A percentile compares a stretch with the other conserved stretches of the same genome.
phyloP scores from a whole-genome alignment of 2,113 vertebrate genomes.

The Ploceus nigricollis region DNA sequence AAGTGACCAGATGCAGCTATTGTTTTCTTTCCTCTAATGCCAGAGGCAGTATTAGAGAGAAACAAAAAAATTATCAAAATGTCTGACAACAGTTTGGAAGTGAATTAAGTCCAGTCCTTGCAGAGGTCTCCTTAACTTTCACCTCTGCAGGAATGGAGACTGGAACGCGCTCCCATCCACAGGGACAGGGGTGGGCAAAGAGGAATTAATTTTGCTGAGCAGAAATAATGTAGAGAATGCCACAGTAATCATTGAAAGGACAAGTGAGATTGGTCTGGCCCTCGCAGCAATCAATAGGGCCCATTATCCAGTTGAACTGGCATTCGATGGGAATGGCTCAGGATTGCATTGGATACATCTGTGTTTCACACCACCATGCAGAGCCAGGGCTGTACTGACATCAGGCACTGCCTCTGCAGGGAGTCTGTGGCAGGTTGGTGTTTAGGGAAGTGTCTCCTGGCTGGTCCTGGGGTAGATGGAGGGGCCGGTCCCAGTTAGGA shows the following conservation, averaged over 20 bases:
- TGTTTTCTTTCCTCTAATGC: conserved; percentile 51
- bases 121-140: background rate
- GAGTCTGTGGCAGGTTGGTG: background rate
- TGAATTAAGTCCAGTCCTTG: background rate
- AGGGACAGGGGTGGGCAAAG: background rate
- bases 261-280: conserved; percentile 21
- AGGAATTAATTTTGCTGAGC: conserved; percentile 26
- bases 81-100: conserved; percentile 7
- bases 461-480: background rate
- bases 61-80: background rate
- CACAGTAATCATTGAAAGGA: conserved; percentile 43
- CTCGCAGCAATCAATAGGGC: conserved; percentile 23
- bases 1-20: conserved; percentile 32
- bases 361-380: background rate
- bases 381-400: background rate
- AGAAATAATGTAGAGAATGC: conserved; percentile 26
- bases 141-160: background rate
- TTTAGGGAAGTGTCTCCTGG: background rate
- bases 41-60: background rate
- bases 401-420: background rate
- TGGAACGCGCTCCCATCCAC: background rate
- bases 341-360: background rate
- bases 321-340: background rate
- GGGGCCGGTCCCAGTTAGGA: background rate
- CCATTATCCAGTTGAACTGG: conserved; percentile 42